Base-by-base conservation (phyloP, 2,888 invertebrate species). In the Heterodera filipjevi region DNA sequence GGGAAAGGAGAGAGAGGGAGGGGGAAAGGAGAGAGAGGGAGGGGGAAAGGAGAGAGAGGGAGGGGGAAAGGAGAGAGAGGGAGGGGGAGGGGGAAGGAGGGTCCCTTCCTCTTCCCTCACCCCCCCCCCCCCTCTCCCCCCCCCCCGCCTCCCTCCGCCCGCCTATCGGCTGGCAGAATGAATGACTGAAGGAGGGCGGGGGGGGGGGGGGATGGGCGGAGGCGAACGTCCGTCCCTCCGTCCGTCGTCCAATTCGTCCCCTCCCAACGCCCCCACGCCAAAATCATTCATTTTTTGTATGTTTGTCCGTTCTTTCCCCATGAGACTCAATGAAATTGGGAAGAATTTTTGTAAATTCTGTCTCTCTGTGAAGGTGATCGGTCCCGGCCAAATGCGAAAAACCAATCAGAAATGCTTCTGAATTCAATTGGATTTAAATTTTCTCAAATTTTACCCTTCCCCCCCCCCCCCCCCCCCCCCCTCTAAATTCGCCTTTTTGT, bases 161-260 rank as follows among this genome's bases (percentile, higher is more conserved):
- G 5, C 44, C 44, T 12, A 44, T 49, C 49, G 49, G 49, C 49
- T 49, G 49, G 8, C 8, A 14, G 49, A 49, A 44, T 44, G 49
- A 49, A 49, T 14, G 49, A 39, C 39, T 39, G 39, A 39, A 39
- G 8, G 53, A 22, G 22, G n/a, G n/a, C n/a, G n/a, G n/a, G 22
- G 14, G 16, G 53, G 53, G 5, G 53, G 53, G 16, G 14, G 53
- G 22, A 22, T 5, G 53, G 53, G 19, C 8, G 59, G 59, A 59
- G 59, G 27, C 59, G 59, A 59, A 59, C 59, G 59, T n/a, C n/a
- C 59, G 59, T 59, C 59, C 59, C 27, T n/a, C n/a, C 59, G 59
- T 59, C 59, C 59, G 59, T 59, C 59, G 59, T 59, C 59, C 59
- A 59, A 59, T 59, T 59, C n/a, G n/a, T 27, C 59, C n/a, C 12